Percentiles rank a stretch among this genome's conserved stretches.
Conservation (phyloP, 2,888 invertebrate genomes). For the Entomobrya multifasciata region DNA sequence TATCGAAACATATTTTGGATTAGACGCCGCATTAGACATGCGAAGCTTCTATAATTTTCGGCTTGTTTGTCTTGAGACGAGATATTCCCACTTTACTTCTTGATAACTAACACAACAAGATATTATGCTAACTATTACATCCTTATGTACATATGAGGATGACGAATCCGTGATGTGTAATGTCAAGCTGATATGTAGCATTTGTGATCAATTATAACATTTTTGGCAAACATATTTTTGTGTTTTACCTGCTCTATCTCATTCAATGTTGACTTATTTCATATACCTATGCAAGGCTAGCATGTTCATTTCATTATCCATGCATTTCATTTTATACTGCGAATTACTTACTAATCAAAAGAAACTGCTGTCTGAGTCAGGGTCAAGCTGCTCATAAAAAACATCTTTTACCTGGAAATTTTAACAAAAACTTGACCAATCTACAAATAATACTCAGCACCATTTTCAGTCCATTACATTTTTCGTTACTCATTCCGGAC, state of each 20-base stretch:
- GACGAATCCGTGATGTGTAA: not conserved
- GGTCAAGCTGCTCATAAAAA: slow-evolving; percentile 21
- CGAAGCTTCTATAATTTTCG: too few relatives aligned
- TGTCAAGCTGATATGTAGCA: not conserved
- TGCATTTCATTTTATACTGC: not conserved
- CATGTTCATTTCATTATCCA: not conserved
- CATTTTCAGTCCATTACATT: too few relatives aligned
- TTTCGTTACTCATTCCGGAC: not conserved
- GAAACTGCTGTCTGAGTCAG: not conserved
- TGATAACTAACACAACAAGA: too few relatives aligned
- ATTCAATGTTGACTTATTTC: not conserved
- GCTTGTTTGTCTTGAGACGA: too few relatives aligned
- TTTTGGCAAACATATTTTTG: not conserved
- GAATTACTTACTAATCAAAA: too few relatives aligned
- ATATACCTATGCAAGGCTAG: not conserved
- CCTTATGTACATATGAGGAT: too few relatives aligned
- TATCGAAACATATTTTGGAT: too few relatives aligned
- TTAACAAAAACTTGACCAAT: slow-evolving; percentile 31
- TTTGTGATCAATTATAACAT: not conserved
- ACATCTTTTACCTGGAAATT: slow-evolving; percentile 19
- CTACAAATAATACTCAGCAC: not conserved
- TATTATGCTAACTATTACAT: too few relatives aligned
- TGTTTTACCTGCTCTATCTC: not conserved
- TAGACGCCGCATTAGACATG: too few relatives aligned
- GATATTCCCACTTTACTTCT: too few relatives aligned